Conservation (phyloP, 2,888 invertebrate species). For the Labia minor region DNA sequence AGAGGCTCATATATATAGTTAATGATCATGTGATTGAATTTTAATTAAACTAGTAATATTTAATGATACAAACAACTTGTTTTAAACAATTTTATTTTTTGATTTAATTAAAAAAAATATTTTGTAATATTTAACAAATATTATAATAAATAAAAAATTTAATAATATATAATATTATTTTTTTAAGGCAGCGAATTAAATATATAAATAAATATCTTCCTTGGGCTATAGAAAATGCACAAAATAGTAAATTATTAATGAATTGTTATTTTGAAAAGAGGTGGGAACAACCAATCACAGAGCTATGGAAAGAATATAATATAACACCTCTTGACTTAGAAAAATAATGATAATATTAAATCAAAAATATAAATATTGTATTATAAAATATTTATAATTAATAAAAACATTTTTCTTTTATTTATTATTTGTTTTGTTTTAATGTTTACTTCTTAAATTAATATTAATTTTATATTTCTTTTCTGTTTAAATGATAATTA, state of each 20-base stretch:
- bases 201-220: constrained; percentile 70
- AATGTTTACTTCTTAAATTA: constrained; percentile 16
- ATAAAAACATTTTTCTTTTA: no score
- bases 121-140: no score
- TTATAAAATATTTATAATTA: no score
- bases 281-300: constrained; percentile 77
- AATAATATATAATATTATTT: constrained; percentile 22
- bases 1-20: no score
- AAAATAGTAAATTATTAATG: constrained; percentile 65
- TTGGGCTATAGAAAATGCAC: constrained; percentile 75
- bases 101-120: no score
- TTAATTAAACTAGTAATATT: no score
- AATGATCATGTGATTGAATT: no score
- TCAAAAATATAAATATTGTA: neutral
- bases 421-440: constrained; percentile 4
- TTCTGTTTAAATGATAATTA: no score
- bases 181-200: constrained; percentile 56
- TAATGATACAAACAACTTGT: no score
- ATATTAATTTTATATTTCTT: neutral
- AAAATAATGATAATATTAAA: constrained; percentile 19
- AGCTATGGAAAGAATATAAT: constrained; percentile 70
- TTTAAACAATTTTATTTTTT: no score
- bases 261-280: constrained; percentile 85
- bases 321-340: constrained; percentile 46
- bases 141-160: no score